Evolutionary conservation across 2,113 vertebrate genomes (phyloP).

Genomic region (Centrocercus urophasianus): DNA sequence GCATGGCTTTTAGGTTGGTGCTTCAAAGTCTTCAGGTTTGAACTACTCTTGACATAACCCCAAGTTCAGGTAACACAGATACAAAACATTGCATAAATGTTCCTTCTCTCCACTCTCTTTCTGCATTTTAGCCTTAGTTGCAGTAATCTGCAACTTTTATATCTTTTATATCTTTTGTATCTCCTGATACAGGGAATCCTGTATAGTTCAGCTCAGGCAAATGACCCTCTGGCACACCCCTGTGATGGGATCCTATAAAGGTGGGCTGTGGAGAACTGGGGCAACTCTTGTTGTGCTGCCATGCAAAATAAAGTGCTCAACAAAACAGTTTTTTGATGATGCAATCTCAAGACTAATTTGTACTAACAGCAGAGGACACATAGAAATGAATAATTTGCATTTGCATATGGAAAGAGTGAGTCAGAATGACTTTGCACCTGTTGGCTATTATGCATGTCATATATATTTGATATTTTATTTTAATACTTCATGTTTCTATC

Average conservation of each 20-base stretch:
- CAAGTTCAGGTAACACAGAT: not conserved
- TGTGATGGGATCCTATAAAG: not conserved
- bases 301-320: not conserved
- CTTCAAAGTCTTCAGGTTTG: not conserved
- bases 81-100: not conserved
- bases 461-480: slow-evolving; percentile 13
- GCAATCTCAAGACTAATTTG: not conserved
- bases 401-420: slow-evolving; percentile 22
- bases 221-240: not conserved
- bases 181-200: not conserved
- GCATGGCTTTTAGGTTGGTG: not conserved
- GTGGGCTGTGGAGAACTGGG: not conserved
- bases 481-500: slow-evolving; percentile 37
- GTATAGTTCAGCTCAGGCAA: not conserved
- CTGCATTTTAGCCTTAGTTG: not conserved
- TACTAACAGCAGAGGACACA: not conserved
- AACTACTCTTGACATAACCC: not conserved
- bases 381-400: not conserved
- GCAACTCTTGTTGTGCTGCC: not conserved
- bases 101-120: accelerated
- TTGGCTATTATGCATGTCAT: not conserved
- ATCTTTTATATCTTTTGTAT: not conserved
- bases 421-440: slow-evolving; percentile 35
- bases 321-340: not conserved
- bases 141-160: not conserved